Percentiles rank a stretch among this genome's conserved stretches.
Conservation (phyloP, 2,113 vertebrate species). For the Oryctolagus cuniculus region mOryCun1.1 NC_091435.1:79961501-79962000, state of each 20-base stretch:
- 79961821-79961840: background rate
- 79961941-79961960: background rate
- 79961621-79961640: background rate
- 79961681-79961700: background rate
- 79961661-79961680: background rate
- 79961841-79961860: background rate
- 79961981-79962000: background rate
- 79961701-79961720: background rate
- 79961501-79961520: background rate
- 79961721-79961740: background rate
- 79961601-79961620: background rate
- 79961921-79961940: constrained; percentile 14
- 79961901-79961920: constrained; percentile 3
- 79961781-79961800: background rate
- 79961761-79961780: background rate
- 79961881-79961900: background rate
- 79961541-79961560: background rate
- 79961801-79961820: background rate
- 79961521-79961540: background rate
- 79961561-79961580: background rate
- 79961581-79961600: background rate
- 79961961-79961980: background rate
- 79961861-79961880: background rate
- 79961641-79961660: background rate
- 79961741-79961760: background rate